These are phyloP conservation scores for Axinella damicornis DNA, from an alignment of 37 sponge, comb jelly and placozoan species.

Conservation along the genomic window DNA sequence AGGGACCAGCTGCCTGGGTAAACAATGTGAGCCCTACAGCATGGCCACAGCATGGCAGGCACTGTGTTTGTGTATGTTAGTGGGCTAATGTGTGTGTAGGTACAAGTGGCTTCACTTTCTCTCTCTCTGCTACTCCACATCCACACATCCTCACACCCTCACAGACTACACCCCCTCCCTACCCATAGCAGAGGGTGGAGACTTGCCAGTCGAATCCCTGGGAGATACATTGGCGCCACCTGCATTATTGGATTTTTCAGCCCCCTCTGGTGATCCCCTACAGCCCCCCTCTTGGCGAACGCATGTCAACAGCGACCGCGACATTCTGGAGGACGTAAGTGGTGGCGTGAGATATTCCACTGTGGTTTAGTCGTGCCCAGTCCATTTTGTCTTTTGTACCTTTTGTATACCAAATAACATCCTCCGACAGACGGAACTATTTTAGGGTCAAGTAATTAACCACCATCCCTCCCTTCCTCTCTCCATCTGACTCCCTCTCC, in stretches of 20 bases:
- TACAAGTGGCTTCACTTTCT: neutral
- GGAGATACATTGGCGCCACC: neutral
- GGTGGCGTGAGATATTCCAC: neutral
- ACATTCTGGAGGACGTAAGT: conserved; percentile 50
- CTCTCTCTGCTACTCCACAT: neutral
- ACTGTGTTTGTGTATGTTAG: no score
- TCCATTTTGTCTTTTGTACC: no score
- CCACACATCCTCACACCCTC: neutral
- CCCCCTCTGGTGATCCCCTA: conserved; percentile 9
- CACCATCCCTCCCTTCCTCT: no score
- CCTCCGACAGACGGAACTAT: no score
- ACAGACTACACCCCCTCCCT: conserved; percentile 35
- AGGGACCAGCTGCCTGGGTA: no score
- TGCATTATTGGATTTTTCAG: neutral
- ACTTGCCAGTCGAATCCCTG: neutral
- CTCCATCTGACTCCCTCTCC: no score
- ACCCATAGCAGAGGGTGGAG: neutral
- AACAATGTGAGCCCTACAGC: no score
- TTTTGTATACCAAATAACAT: no score
- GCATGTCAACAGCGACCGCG: conserved; percentile 38
- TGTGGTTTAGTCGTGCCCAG: no score
- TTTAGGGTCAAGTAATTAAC: no score
- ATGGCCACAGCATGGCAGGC: no score
- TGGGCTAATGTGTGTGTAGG: no score
- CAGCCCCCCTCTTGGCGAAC: conserved; percentile 42